Conservation (phyloP, 2,888 invertebrate species). For the Drosophila pseudotalamancana region DNA sequence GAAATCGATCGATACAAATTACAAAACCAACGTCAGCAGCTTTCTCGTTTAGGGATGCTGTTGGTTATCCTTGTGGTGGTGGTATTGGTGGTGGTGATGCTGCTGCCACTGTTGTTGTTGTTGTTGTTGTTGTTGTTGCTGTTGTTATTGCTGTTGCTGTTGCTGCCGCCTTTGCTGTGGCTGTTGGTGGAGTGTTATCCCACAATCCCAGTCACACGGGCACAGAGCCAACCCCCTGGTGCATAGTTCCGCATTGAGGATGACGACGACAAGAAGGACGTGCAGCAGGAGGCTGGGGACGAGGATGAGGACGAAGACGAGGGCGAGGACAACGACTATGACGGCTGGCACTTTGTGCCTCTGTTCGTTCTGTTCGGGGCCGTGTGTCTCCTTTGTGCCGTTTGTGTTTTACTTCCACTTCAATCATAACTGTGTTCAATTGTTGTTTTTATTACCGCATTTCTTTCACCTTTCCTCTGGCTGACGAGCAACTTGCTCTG, state of each 20-base stretch:
- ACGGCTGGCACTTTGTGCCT: slow-evolving; percentile 48
- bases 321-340: slow-evolving; percentile 11
- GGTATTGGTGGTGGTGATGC: slow-evolving; percentile 10
- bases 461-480: slow-evolving; percentile 64
- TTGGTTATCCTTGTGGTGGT: slow-evolving; percentile 26
- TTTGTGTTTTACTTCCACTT: slow-evolving; percentile 69
- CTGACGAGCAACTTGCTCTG: slow-evolving; percentile 40
- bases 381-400: slow-evolving; percentile 34
- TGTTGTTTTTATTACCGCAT: slow-evolving; percentile 80
- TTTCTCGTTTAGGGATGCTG: slow-evolving; percentile 48
- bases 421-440: slow-evolving; percentile 80
- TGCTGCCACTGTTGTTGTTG: slow-evolving; percentile 6
- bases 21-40: slow-evolving; percentile 65
- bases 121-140: slow-evolving; percentile 1
- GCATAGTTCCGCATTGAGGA: slow-evolving; percentile 69
- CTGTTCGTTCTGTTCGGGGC: slow-evolving; percentile 17
- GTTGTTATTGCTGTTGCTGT: neutral
- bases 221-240: slow-evolving; percentile 42
- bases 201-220: slow-evolving; percentile 46
- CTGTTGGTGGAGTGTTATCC: slow-evolving; percentile 36
- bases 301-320: slow-evolving; percentile 6
- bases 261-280: slow-evolving; percentile 15
- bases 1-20: slow-evolving; percentile 79
- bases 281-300: too few species aligned
- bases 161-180: slow-evolving; percentile 19